phyloP scores from a whole-genome alignment of 2,797 vertebrate species.

The Todus mexicanus region DNA sequence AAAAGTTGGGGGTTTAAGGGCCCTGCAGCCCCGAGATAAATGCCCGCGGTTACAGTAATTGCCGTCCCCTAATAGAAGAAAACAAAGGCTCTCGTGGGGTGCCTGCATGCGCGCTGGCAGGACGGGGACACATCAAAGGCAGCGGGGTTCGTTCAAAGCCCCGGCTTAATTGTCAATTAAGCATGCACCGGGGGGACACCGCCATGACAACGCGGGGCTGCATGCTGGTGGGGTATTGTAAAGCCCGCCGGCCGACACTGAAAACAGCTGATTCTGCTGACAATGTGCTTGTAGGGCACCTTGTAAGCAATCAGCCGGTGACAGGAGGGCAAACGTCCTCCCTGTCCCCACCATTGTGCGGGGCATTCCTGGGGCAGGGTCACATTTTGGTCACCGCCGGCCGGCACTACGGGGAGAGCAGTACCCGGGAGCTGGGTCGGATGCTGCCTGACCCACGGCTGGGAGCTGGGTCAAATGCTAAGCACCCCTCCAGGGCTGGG shows the following conservation, averaged over 20 bases:
- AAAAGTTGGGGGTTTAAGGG: slow-evolving; percentile 77
- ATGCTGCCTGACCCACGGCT: background rate
- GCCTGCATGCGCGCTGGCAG: slow-evolving; percentile 82
- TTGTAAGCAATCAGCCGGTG: slow-evolving; percentile 88
- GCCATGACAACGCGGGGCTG: slow-evolving; percentile 88
- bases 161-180: slow-evolving; percentile 98
- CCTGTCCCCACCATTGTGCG: slow-evolving; percentile 67
- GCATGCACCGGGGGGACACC: slow-evolving; percentile 91
- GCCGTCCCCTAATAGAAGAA: slow-evolving; percentile 86
- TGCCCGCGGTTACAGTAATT: slow-evolving; percentile 89
- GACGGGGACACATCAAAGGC: slow-evolving; percentile 88
- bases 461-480: no score
- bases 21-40: slow-evolving; percentile 88
- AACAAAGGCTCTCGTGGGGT: slow-evolving; percentile 87
- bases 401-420: background rate
- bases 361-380: slow-evolving; percentile 84
- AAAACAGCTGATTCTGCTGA: slow-evolving; percentile 98
- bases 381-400: slow-evolving; percentile 83
- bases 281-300: slow-evolving; percentile 87
- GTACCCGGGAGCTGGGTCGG: background rate
- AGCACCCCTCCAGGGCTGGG: no score
- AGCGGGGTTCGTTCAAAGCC: slow-evolving; percentile 80
- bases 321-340: slow-evolving; percentile 75
- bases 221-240: slow-evolving; percentile 90
- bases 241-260: slow-evolving; percentile 80